Evolutionary conservation across 2,797 vertebrate genomes (phyloP).

Genomic region (Chelon labrosus): DNA sequence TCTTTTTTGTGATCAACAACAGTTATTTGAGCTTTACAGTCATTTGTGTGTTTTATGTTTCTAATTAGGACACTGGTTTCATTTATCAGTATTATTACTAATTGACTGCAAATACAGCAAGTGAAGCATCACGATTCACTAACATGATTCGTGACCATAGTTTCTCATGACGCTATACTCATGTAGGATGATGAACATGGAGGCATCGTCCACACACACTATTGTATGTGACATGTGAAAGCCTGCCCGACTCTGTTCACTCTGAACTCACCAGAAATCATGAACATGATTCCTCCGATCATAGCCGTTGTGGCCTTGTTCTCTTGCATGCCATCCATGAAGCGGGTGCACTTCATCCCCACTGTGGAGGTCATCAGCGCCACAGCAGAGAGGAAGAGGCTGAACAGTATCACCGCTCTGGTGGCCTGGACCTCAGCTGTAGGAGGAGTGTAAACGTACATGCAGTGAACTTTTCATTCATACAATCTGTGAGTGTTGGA

Average conservation of each 20-base stretch:
- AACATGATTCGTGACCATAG: too few relatives aligned
- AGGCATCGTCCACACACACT: too few relatives aligned
- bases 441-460: neutral
- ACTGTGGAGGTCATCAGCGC: slow-evolving; percentile 83
- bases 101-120: too few relatives aligned
- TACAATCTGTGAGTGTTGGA: too few relatives aligned
- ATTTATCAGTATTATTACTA: too few relatives aligned
- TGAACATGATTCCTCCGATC: slow-evolving; percentile 87
- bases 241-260: neutral
- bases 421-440: slow-evolving; percentile 88
- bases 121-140: too few relatives aligned
- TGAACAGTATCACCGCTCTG: slow-evolving; percentile 88
- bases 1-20: neutral
- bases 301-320: slow-evolving; percentile 87
- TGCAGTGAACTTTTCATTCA: neutral
- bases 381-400: slow-evolving; percentile 87
- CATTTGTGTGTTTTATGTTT: too few relatives aligned
- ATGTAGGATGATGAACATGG: too few relatives aligned
- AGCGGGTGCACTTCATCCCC: slow-evolving; percentile 95
- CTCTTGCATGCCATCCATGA: slow-evolving; percentile 85
- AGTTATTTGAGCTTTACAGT: too few relatives aligned
- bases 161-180: too few relatives aligned
- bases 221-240: neutral
- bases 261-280: slow-evolving; percentile 85
- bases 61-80: too few relatives aligned